Conservation (phyloP, 2,113 vertebrate species). For the Gracilinanus agilis region DNA sequence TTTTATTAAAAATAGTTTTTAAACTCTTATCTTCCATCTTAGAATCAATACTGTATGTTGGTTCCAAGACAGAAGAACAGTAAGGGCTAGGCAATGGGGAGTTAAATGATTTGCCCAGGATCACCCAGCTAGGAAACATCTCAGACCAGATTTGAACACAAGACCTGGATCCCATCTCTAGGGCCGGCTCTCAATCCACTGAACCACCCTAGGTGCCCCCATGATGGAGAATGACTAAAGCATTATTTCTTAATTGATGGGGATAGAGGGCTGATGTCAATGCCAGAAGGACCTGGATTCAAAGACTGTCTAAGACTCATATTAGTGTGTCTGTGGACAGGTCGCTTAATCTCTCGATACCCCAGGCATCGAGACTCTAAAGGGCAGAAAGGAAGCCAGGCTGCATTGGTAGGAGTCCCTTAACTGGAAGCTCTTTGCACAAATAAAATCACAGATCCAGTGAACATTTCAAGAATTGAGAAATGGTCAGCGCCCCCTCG, state of each 20-base stretch:
- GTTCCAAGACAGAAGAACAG: too few relatives aligned
- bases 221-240: background rate
- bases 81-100: too few relatives aligned
- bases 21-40: too few relatives aligned
- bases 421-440: background rate
- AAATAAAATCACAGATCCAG: background rate
- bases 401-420: background rate
- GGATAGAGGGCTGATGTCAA: background rate
- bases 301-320: background rate
- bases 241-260: background rate
- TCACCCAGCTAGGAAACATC: too few relatives aligned
- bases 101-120: too few relatives aligned
- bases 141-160: too few relatives aligned
- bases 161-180: too few relatives aligned
- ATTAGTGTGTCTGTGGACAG: background rate
- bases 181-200: too few relatives aligned
- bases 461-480: background rate
- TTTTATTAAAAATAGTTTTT: too few relatives aligned
- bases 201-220: too few relatives aligned
- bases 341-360: background rate
- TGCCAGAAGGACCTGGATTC: background rate
- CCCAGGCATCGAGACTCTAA: background rate
- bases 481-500: background rate
- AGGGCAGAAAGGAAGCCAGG: background rate
- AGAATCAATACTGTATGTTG: too few relatives aligned